These are phyloP conservation scores for Pseudoips prasinana DNA, from an alignment of 2,888 invertebrate genomes.

Conservation along the genomic window DNA sequence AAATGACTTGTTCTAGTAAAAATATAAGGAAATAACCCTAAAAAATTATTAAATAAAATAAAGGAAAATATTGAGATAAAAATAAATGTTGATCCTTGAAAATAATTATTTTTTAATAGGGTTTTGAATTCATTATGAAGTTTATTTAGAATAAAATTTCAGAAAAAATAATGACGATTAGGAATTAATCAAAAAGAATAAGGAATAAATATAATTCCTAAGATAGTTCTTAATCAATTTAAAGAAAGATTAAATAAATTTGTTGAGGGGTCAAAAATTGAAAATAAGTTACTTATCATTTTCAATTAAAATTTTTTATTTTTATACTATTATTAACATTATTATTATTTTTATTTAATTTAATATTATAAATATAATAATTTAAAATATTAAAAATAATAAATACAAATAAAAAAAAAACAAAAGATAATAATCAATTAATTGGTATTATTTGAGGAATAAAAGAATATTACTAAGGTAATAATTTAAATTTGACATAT, in stretches of 20 bases:
- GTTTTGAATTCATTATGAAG: conserved; percentile 83
- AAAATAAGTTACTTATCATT: conserved; percentile 87
- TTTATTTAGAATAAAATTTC: conserved; percentile 69
- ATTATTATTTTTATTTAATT: conserved; percentile 43
- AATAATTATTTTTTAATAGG: conserved; percentile 65
- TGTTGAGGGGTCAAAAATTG: conserved; percentile 84
- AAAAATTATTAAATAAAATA: conserved; percentile 85
- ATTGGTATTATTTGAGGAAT: conserved; percentile 87
- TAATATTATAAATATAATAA: conserved; percentile 67
- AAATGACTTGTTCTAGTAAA: conserved; percentile 86
- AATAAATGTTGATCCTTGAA: conserved; percentile 76
- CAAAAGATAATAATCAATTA: conserved; percentile 75
- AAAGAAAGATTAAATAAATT: conserved; percentile 73
- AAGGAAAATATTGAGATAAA: conserved; percentile 82
- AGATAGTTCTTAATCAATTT: conserved; percentile 83
- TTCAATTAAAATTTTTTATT: conserved; percentile 67
- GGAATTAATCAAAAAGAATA: conserved; percentile 79
- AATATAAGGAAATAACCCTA: conserved; percentile 87
- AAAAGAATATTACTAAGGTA: conserved; percentile 81
- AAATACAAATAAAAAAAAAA: conserved; percentile 62
- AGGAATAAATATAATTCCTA: conserved; percentile 77
- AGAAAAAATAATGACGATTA: conserved; percentile 72
- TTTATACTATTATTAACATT: conserved; percentile 40
- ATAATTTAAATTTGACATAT: conserved; percentile 86
- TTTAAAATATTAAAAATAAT: conserved; percentile 77